A percentile compares a stretch with the other conserved stretches of the same genome.
These are phyloP conservation scores for Hippocampus kuda DNA, from an alignment of 2,797 vertebrate species.

Conservation along the genomic window DNA sequence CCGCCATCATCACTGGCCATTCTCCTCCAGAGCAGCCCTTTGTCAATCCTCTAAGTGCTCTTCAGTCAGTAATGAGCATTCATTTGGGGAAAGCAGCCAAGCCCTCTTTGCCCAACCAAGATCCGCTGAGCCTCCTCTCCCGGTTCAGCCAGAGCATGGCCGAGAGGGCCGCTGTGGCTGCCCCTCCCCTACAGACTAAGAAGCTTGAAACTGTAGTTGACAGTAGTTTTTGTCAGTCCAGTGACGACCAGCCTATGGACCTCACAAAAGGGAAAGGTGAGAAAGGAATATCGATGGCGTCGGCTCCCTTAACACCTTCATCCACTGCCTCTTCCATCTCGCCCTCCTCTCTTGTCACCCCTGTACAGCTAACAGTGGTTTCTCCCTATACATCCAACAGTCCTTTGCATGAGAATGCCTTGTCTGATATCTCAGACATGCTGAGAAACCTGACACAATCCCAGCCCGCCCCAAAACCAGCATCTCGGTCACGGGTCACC, in stretches of 20 bases:
- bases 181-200: constrained; percentile 79
- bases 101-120: constrained; percentile 83
- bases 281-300: constrained; percentile 77
- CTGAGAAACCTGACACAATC: constrained; percentile 94
- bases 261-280: constrained; percentile 94
- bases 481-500: constrained; percentile 77
- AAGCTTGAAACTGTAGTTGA: constrained; percentile 70
- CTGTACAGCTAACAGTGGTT: constrained; percentile 78
- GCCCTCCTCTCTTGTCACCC: constrained; percentile 78
- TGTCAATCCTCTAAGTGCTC: constrained; percentile 94
- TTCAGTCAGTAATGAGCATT: constrained; percentile 98
- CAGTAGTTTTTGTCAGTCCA: constrained; percentile 77
- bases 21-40: constrained; percentile 89
- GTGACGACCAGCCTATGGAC: constrained; percentile 96
- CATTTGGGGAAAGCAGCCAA: constrained; percentile 98
- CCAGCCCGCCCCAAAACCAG: constrained; percentile 76
- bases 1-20: constrained; percentile 87
- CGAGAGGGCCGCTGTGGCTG: constrained; percentile 88
- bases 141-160: constrained; percentile 98
- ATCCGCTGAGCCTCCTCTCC: constrained; percentile 97
- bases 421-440: constrained; percentile 99
- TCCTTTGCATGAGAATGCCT: constrained; percentile 90
- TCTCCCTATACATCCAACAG: constrained; percentile 89
- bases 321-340: constrained; percentile 79
- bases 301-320: constrained; percentile 80